Percentiles rank a stretch among this genome's conserved stretches.
These are phyloP conservation scores for Amblyornis subalaris DNA, from an alignment of 2,113 vertebrate species.

Conservation along the genomic window DNA sequence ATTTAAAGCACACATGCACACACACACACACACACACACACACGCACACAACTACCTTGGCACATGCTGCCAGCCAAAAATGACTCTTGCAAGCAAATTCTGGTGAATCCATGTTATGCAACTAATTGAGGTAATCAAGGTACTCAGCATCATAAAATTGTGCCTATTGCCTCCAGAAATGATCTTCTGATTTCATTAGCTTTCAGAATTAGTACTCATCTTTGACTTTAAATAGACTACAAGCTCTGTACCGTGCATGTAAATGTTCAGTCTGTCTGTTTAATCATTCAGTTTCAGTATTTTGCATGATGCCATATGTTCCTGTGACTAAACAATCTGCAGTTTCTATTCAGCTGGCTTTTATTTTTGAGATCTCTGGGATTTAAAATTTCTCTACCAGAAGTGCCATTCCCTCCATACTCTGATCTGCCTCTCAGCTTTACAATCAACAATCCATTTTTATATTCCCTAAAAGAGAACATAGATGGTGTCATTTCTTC, in stretches of 20 bases:
- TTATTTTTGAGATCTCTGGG: conserved; percentile 55
- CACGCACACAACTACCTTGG: background rate
- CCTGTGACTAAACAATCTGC: conserved; percentile 54
- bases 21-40: background rate
- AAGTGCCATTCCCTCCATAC: background rate
- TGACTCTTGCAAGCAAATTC: background rate
- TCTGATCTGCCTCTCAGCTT: background rate
- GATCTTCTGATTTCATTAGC: conserved; percentile 62
- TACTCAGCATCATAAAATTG: conserved; percentile 14
- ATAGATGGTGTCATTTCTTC: background rate
- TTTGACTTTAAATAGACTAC: conserved; percentile 57
- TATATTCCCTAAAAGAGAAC: background rate
- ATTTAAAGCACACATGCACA: background rate
- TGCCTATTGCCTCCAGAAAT: conserved; percentile 35
- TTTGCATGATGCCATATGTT: conserved; percentile 67
- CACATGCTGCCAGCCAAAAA: background rate
- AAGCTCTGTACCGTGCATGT: conserved; percentile 35
- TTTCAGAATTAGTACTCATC: conserved; percentile 54
- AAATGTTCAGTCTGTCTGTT: conserved; percentile 59
- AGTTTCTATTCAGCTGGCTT: conserved; percentile 53
- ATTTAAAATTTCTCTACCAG: conserved; percentile 12
- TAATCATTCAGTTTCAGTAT: conserved; percentile 61
- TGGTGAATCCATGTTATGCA: background rate
- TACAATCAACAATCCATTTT: background rate
- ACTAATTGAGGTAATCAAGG: conserved; percentile 50